Evolutionary conservation across 2,797 vertebrate genomes (phyloP).

Genomic region (Falco biarmicus): DNA sequence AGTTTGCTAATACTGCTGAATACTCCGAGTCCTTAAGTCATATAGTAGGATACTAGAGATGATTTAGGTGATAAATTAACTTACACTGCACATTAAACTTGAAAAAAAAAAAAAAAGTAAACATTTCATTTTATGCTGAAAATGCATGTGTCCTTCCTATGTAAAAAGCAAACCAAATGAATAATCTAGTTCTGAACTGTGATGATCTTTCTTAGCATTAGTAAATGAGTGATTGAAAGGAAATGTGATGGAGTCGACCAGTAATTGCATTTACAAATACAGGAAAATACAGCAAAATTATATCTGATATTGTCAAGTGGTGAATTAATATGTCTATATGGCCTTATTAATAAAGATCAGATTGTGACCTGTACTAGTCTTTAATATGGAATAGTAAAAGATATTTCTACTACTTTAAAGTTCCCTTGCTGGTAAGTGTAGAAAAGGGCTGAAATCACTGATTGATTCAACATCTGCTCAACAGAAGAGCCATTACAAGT

Average conservation of each 20-base stretch:
- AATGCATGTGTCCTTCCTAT: neutral
- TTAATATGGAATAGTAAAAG: neutral
- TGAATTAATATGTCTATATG: neutral
- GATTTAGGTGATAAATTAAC: neutral
- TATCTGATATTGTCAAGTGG: neutral
- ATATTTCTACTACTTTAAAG: neutral
- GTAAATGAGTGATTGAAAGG: neutral
- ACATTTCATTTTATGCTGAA: neutral
- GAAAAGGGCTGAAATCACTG: neutral
- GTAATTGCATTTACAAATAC: neutral
- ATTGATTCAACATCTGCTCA: neutral
- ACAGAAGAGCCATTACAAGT: neutral
- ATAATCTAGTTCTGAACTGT: neutral
- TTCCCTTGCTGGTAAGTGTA: neutral
- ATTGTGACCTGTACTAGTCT: neutral
- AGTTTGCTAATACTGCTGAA: neutral
- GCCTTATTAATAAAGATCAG: neutral
- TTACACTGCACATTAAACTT: neutral
- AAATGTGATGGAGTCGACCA: neutral
- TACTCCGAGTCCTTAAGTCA: neutral
- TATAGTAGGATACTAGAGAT: neutral
- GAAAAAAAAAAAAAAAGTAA: neutral
- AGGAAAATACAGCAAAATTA: neutral
- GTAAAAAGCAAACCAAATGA: neutral
- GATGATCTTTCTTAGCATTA: neutral